Conservation (phyloP, 1,140 invertebrate species). For the Anadara kagoshimensis region DNA sequence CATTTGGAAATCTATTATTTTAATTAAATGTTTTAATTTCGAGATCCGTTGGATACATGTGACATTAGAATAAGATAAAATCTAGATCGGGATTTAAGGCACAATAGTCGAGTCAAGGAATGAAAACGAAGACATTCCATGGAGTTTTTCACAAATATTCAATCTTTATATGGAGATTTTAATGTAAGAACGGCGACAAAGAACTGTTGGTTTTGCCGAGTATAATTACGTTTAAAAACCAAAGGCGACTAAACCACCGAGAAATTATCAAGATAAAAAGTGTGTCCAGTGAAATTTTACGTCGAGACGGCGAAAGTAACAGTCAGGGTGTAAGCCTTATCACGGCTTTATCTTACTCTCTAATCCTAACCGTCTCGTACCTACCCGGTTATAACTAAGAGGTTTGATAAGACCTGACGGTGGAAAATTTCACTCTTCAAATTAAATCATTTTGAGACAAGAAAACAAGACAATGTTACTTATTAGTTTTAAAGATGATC, state of each 20-base stretch:
- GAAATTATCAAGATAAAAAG: slow-evolving; percentile 12
- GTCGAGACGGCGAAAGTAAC: slow-evolving; percentile 22
- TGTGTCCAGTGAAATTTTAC: not conserved
- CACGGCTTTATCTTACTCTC: slow-evolving; percentile 24
- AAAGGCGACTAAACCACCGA: slow-evolving; percentile 3
- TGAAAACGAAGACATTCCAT: no score
- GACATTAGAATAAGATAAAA: no score
- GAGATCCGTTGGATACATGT: no score
- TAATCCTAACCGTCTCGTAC: slow-evolving; percentile 19
- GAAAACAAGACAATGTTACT: not conserved
- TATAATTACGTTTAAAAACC: slow-evolving; percentile 14
- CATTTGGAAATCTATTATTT: no score
- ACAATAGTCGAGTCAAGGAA: no score
- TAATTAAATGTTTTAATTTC: no score
- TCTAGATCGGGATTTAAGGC: no score
- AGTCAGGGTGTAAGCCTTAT: slow-evolving; percentile 16
- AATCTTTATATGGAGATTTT: no score
- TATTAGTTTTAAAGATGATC: slow-evolving; percentile 1
- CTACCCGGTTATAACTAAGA: not conserved
- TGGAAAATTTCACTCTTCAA: no score
- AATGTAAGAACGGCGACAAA: slow-evolving; percentile 15
- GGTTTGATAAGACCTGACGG: no score
- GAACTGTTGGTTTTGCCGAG: not conserved
- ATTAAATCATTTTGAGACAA: no score
- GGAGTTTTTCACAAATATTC: no score